These are phyloP conservation scores for Scylla paramamosain DNA, from an alignment of 1,140 invertebrate species.

Conservation along the genomic window DNA sequence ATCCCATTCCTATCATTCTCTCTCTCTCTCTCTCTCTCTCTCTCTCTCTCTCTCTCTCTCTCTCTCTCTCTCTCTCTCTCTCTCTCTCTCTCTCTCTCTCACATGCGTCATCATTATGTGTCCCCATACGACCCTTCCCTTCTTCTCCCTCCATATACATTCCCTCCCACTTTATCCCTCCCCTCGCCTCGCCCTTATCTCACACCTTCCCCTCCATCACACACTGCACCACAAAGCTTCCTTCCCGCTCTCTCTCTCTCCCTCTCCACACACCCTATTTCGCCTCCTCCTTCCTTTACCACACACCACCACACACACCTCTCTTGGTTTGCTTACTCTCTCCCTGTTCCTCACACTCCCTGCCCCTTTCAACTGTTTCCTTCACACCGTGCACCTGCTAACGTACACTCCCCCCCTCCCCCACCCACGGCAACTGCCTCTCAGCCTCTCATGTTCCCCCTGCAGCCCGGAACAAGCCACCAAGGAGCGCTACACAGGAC, in stretches of 20 bases:
- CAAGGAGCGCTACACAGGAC: no score
- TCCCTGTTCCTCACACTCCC: not conserved
- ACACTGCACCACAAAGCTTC: not conserved
- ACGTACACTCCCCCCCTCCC: no score
- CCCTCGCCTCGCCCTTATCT: not conserved
- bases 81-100: not conserved
- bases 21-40: conserved; percentile 28
- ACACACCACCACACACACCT: not conserved
- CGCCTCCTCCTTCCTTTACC: not conserved
- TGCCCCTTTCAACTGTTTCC: no score
- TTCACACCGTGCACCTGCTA: no score
- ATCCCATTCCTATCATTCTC: not conserved
- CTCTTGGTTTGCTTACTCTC: not conserved
- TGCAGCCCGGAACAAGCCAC: no score
- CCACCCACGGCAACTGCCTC: no score
- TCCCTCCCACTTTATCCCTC: not conserved
- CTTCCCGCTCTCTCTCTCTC: not conserved
- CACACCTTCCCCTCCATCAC: not conserved
- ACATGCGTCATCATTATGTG: not conserved
- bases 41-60: conserved; percentile 34
- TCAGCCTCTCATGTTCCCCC: no score
- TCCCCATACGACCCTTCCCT: no score
- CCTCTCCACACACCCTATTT: not conserved
- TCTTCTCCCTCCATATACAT: not conserved
- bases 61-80: conserved; percentile 1